These are phyloP conservation scores for Hydroisotoma schaefferi DNA, from an alignment of 2,888 invertebrate genomes.

Conservation along the genomic window DNA sequence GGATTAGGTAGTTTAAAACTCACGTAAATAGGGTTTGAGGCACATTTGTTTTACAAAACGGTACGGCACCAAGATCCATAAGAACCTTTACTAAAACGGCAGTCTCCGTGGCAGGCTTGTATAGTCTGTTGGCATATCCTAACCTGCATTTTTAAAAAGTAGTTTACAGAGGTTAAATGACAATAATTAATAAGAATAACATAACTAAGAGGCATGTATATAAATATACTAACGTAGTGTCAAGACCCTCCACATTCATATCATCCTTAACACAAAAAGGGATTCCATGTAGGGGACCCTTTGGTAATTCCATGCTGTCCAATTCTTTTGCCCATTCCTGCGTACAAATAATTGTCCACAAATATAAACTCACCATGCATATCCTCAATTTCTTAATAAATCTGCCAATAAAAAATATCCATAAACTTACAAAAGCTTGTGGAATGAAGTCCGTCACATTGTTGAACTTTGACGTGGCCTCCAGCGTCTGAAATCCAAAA, in stretches of 20 bases:
- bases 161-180: background rate
- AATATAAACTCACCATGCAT: too few relatives aligned
- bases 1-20: conserved; percentile 1
- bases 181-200: too few relatives aligned
- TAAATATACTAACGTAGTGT: conserved; percentile 50
- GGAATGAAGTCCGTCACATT: conserved; percentile 50
- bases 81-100: conserved; percentile 41
- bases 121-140: conserved; percentile 49
- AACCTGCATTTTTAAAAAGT: conserved; percentile 3
- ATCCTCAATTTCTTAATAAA: too few relatives aligned
- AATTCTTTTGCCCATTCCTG: conserved; percentile 39
- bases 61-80: conserved; percentile 44
- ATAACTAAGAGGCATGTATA: too few relatives aligned
- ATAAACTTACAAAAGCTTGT: conserved; percentile 48
- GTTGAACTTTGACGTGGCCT: conserved; percentile 49
- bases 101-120: conserved; percentile 48
- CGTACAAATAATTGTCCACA: conserved; percentile 1
- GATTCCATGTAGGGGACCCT: conserved; percentile 45
- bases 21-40: conserved; percentile 51
- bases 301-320: conserved; percentile 29
- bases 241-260: conserved; percentile 51
- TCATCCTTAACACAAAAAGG: conserved; percentile 52
- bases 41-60: conserved; percentile 52
- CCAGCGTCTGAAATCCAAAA: conserved; percentile 45
- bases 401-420: background rate